Evolutionary conservation across 2,797 vertebrate genomes (phyloP), one percentile per base, ranked within the genome.

Genomic region (Molossus molossus): DNA sequence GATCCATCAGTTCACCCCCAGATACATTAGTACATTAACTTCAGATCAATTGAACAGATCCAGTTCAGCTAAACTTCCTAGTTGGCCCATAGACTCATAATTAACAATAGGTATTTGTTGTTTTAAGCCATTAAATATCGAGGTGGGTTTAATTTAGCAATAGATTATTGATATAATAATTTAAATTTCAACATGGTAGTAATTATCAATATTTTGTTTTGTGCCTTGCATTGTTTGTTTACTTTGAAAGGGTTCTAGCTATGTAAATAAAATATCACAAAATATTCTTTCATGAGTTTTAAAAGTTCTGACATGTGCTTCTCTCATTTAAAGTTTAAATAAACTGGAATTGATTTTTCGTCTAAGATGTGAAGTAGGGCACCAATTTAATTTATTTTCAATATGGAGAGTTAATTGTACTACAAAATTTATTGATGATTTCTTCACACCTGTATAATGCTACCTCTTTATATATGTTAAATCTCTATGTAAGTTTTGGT

Each of bases 301-400:
- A 62, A 86, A 86, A 14, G 3, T 65, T 64, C 70, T 70, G 20
- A n/a, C 23, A 50, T 8, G 17, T 55, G 6, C 40, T 7, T 29
- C 40, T 81, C 20, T 55, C n/a, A 92, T 45, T 55, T 93, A n/a
- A 76, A 18, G 10, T 60, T 70, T 85, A 84, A 85, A 37, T 18
- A 12, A 33, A 62, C 9, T 84, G n/a, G 7, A 90, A 85, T 29
- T 90, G 3, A 62, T 40, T 60, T 69, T 92, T 87, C n/a, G 13
- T 48, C 1, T 75, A 80, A 69, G 3, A 45, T 73, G 11, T 75
- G n/a, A 92, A 5, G 4, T 64, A 50, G 29, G 12, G 9, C 3
- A 72, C 75, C 48, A 20, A 91, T 73, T 94, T 67, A 70, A 37
- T 73, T 12, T 89, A 12, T 87, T 88, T 67, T 13, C 13, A 79